Evolutionary conservation across 2,888 invertebrate species (phyloP), one percentile per base, ranked within the genome.

Genomic region (Drosophila paracracens): DNA sequence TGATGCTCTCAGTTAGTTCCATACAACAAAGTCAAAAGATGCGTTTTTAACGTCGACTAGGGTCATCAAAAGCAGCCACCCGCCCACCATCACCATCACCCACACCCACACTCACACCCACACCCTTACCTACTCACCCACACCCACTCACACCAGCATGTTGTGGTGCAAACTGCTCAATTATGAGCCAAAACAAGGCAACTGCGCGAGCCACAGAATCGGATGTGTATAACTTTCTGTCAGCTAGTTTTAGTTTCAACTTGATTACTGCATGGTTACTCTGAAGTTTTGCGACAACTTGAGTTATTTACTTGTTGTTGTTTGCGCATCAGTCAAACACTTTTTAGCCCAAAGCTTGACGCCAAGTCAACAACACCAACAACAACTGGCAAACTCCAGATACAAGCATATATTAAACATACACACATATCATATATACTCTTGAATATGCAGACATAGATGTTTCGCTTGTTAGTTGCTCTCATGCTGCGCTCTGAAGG

Each of bases 151-250:
- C 16, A 7, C 4, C 16, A 4, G 48, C 67, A 66, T 83, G 74
- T 83, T 83, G 76, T 81, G 87, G 87, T 87, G 88, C 75, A 83
- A 89, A 85, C 83, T 85, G 84, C 87, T 89, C 84, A 85, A 89
- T 85, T 85, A 85, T 87, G 70, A 81, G 74, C 87, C 79, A 76
- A 70, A 57, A 58, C 56, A 56, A 69, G 51, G 58, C 79, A 73
- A 31, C 64, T 58, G 57, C 58, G 27, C 53, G 52, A 21, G 33
- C 25, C 13, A 18, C 27, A n/a, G 27, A n/a, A 56, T 52, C 43
- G 52, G 25, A 50, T 62, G 40, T 56, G 43, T 56, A 33, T 69
- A 40, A 31, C 40, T 16, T 31, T 40, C 29, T 40, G 56, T 50
- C 36, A 52, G 62, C 64, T 51, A 81, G 81, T 82, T 89, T 82